A percentile compares a stretch with the other conserved stretches of the same genome.
These are phyloP conservation scores for Meghimatium bilineatum DNA, from an alignment of 2,888 invertebrate species.

Conservation along the genomic window DNA sequence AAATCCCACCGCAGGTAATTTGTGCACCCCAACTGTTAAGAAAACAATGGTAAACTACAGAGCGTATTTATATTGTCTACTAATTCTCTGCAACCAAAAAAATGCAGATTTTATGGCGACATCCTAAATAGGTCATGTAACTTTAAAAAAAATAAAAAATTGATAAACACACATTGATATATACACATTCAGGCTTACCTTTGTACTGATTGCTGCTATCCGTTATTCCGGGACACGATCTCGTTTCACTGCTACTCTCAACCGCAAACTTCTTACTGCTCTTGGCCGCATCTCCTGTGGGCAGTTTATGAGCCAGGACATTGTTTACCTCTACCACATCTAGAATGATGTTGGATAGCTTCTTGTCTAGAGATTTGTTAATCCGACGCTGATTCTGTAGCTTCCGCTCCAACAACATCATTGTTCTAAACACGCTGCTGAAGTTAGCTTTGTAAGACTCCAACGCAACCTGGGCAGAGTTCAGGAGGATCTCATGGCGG, in stretches of 20 bases:
- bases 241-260: conserved; percentile 62
- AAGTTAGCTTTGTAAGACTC: conserved; percentile 63
- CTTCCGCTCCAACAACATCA: conserved; percentile 65
- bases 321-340: conserved; percentile 74
- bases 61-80: too few relatives aligned
- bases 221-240: conserved; percentile 64
- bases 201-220: conserved; percentile 60
- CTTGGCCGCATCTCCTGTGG: conserved; percentile 51
- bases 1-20: too few relatives aligned
- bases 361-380: conserved; percentile 68
- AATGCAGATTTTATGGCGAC: too few relatives aligned
- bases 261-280: conserved; percentile 63
- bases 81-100: too few relatives aligned
- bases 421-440: conserved; percentile 61
- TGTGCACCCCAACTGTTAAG: too few relatives aligned
- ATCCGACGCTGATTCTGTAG: conserved; percentile 61
- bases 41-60: too few relatives aligned
- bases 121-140: too few relatives aligned
- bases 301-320: conserved; percentile 62
- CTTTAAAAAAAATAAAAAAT: background rate
- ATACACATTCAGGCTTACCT: conserved; percentile 58
- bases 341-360: conserved; percentile 72
- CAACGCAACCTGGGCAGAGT: conserved; percentile 60
- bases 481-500: conserved; percentile 62
- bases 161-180: background rate